phyloP scores from a whole-genome alignment of 1,140 invertebrate species.

The Theocolax elegans region DNA sequence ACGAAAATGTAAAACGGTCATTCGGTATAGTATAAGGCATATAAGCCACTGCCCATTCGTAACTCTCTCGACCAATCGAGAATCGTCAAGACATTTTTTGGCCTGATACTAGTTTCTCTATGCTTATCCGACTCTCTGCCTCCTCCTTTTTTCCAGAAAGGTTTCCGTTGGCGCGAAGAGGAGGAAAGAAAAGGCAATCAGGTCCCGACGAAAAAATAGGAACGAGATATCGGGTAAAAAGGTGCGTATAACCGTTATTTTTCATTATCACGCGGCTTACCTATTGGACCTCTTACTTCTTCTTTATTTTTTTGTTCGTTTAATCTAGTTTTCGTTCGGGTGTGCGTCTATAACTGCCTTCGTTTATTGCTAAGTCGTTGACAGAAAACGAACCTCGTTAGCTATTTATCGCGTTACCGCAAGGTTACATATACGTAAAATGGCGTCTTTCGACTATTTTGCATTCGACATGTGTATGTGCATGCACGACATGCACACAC shows the following conservation, averaged over 20 bases:
- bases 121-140: background rate
- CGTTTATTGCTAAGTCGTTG: background rate
- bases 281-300: background rate
- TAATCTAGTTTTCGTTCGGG: constrained; percentile 27
- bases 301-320: constrained; percentile 22
- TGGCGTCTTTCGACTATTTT: too few species aligned
- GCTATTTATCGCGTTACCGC: background rate
- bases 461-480: too few species aligned
- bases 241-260: background rate
- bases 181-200: constrained; percentile 1
- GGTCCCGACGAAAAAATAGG: background rate
- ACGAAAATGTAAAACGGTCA: constrained; percentile 17
- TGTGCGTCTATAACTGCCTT: too few species aligned
- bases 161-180: constrained; percentile 21
- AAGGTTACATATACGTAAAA: too few species aligned
- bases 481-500: too few species aligned
- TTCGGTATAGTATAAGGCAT: background rate
- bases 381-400: constrained; percentile 26
- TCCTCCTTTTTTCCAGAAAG: constrained; percentile 8
- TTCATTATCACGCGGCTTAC: background rate
- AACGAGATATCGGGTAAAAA: background rate
- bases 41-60: background rate
- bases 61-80: background rate
- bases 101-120: constrained; percentile 25
- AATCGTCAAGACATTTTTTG: background rate